Base-by-base conservation (phyloP, 2,888 invertebrate genomes). In the Drosophila neonasuta region DNA sequence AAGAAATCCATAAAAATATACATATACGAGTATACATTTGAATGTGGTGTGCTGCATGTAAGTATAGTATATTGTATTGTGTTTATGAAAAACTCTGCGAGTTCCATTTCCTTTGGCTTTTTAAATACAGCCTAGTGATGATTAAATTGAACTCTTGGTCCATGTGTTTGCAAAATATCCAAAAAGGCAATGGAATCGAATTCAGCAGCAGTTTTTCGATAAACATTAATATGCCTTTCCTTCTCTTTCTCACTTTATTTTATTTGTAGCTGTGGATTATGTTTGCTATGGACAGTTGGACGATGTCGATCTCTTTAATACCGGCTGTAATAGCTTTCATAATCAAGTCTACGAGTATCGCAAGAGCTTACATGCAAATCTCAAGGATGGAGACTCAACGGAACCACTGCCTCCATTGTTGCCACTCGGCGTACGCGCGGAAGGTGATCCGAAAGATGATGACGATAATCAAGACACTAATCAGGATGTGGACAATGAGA, bases 101-200 rank as follows among this genome's bases (percentile, higher is more conserved):
- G 87, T 82, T 82, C 81, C 86, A 87, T 82, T 87, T 79, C 87
- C 79, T 87, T 85, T 85, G 76, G 66, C 87, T 87, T 72, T 63
- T 63, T 34, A 7, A 61, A 57, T 46, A 13, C 46, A 54, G 57
- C 42, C 34, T 13, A 10, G 29, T 15, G 45, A 45, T 83, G 51
- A 83, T 86, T 86, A 83, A 77, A 80, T 80, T 79, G 48, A 77
- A 55, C 50, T 74, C 71, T 78, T 86, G 74, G 88, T 89, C 89
- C 89, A 89, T 89, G 89, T 89, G 90, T 89, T 80, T 81, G 73
- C 72, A 77, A 87, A 89, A 89, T 89, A 88, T 88, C 83, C 62
- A 69, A 71, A 72, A 77, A 55, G 89, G 90, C 89, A 89, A 89
- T 89, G 89, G 88, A 89, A 89, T 86, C 65, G 88, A 87, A 85